Base-by-base conservation (phyloP, 2,113 vertebrate species). In the Oryzias javanicus region DNA sequence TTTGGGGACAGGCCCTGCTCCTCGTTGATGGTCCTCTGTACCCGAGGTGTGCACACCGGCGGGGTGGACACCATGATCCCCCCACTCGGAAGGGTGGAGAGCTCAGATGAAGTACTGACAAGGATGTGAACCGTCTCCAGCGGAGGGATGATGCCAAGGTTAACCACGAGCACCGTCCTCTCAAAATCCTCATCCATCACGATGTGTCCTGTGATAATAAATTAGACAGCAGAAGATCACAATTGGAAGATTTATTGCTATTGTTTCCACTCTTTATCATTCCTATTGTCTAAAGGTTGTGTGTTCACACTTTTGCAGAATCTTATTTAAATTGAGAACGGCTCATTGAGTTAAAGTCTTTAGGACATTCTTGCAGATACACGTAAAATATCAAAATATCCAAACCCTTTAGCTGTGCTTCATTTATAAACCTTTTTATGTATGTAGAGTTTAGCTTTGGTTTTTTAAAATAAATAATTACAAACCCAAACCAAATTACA, bases 21-120 rank as follows among this genome's bases (percentile, higher is more conserved):
- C 24, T 94, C 92, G 0, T 89, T 82, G 79, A 91, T 84, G 83
- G 87, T 88, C 72, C 94, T 92, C 64, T 93, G 90, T 18, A 99
- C 94, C 0, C 78, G 92, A 0, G 97, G 97, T 13, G 92, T 91
- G 7, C 95, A 99, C 53, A 94, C 90, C 0, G 93, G 80, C 0
- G 97, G 96, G 0, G 97, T 93, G 1, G 91, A 85, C 51, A 99
- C 94, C 49, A 83, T 87, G 75, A 99, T 91, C 0, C 93, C 95
- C 2, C 97, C 97, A 0, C 88, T 94, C 69, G 95, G 92, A 52
- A 97, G 89, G 0, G 96, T 98, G 12, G 74, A 88, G 4, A 98
- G 93, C 86, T 99, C 97, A 0, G 95, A 98, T 16, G 96, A 97
- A 0, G 95, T 99, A 81, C 95, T 98, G 82, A 99, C 93, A 79